Base-by-base conservation (phyloP, 92 coral and sea anemone genomes). In the Paragorgia papillata region DNA sequence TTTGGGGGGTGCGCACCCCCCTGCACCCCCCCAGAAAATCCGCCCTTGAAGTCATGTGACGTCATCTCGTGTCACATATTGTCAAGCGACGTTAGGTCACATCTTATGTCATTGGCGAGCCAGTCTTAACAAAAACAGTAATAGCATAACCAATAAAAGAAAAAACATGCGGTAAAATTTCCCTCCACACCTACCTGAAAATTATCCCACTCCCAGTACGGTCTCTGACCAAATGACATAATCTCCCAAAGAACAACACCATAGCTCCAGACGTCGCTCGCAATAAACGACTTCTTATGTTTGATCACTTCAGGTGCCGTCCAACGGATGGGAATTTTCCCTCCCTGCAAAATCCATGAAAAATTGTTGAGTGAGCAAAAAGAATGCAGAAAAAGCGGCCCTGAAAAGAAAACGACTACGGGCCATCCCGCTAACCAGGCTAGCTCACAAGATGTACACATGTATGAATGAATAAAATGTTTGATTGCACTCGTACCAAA, bases 251-350 rank as follows among this genome's bases (percentile, higher is more conserved):
- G 80, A 15, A 83, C 80, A 14, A 83, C 75, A 26, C 87, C 87
- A 59, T 57, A 83, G 65, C 87, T 83, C 87, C 87, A 83, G 31
- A 83, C 82, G 25, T 83, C 87, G 76, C 87, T 83, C 20, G 87
- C 77, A 24, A 80, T 75, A 44, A 80, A 75, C 28, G 80, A 83
- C 57, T 76, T 76, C 19, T 73, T 68, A 24, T 76, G 67, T 31
- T 76, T 83, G 43, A 83, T 83, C 0, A 80, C 87, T 30, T 83
- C 87, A 19, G 80, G 61, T 19, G 87, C 87, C 1, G 87, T 83
- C 87, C 87, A 83, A 4, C 87, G 87, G 40, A 83, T 74, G 6
- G 87, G 82, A 39, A 83, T 83, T 37, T 83, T 83, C 8, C 87
- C 87, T 26, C 87, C 87, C 87, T 83, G 65, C 1, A 19, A 19